Evolutionary conservation across 2,797 vertebrate species (phyloP).

Genomic region (Gallirallus australis): DNA sequence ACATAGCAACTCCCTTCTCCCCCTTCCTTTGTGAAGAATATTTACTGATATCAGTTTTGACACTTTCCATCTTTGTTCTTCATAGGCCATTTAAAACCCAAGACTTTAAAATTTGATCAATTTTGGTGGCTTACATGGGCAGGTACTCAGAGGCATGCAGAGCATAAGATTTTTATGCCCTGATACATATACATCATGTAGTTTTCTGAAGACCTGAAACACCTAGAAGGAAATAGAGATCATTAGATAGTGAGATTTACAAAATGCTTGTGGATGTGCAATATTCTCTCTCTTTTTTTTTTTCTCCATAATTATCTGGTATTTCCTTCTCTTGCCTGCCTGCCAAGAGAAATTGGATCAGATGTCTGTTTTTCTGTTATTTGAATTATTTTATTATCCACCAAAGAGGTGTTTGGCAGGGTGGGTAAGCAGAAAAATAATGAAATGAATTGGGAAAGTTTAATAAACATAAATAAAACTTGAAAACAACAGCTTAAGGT

Average conservation of each 20-base stretch:
- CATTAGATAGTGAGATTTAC: not conserved
- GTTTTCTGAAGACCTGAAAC: not conserved
- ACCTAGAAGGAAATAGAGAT: not conserved
- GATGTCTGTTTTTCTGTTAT: not conserved
- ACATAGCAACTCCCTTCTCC: not conserved
- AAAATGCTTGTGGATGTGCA: not conserved
- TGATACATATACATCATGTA: not conserved
- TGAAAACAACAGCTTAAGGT: slow-evolving; percentile 30
- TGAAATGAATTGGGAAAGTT: slow-evolving; percentile 17
- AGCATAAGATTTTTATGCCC: not conserved
- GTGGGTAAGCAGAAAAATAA: slow-evolving; percentile 28
- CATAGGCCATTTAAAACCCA: not conserved
- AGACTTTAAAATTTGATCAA: not conserved
- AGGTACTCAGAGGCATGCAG: not conserved
- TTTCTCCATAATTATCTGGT: not conserved
- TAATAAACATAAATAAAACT: slow-evolving; percentile 60
- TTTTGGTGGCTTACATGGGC: not conserved
- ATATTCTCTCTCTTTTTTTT: not conserved
- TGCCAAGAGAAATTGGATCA: not conserved
- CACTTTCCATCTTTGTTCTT: slow-evolving; percentile 25
- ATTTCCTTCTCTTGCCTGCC: not conserved
- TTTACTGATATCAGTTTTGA: slow-evolving; percentile 1
- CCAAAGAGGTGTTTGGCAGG: not conserved
- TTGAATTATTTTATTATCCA: slow-evolving; percentile 40
- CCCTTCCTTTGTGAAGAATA: not conserved